Conservation (phyloP, 2,888 invertebrate genomes). For the Sussaba pulchella region DNA sequence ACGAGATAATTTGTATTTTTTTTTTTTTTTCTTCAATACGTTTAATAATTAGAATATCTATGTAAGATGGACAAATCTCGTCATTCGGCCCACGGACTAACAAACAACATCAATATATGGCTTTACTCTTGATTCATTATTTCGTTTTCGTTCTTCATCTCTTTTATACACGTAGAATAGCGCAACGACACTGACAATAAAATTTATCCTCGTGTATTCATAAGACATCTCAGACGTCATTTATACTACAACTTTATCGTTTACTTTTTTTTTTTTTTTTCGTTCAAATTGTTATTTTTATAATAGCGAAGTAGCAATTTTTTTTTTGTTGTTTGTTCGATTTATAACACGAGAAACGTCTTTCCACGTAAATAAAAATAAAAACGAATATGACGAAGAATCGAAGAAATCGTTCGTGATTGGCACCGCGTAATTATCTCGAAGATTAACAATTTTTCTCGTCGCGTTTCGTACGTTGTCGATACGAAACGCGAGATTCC, state of each 20-base stretch:
- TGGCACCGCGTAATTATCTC: constrained; percentile 9
- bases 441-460: constrained; percentile 29
- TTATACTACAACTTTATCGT: constrained; percentile 45
- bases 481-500: not conserved
- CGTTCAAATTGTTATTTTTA: constrained; percentile 39
- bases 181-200: constrained; percentile 75
- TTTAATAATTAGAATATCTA: constrained; percentile 72
- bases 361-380: constrained; percentile 3
- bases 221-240: constrained; percentile 52
- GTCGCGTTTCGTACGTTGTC: not conserved
- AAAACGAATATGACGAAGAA: not conserved
- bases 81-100: constrained; percentile 76
- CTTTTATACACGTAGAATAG: constrained; percentile 76
- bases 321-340: too few species aligned
- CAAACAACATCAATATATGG: constrained; percentile 78
- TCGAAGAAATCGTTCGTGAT: constrained; percentile 27
- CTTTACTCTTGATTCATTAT: constrained; percentile 71
- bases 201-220: constrained; percentile 58
- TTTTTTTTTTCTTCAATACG: constrained; percentile 71
- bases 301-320: constrained; percentile 37
- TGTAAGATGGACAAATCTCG: constrained; percentile 73
- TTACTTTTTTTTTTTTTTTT: constrained; percentile 28
- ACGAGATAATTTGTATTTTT: constrained; percentile 62
- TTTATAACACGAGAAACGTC: constrained; percentile 23
- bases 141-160: constrained; percentile 58